phyloP scores from a whole-genome alignment of 2,888 invertebrate species.

The Altica lythri region DNA sequence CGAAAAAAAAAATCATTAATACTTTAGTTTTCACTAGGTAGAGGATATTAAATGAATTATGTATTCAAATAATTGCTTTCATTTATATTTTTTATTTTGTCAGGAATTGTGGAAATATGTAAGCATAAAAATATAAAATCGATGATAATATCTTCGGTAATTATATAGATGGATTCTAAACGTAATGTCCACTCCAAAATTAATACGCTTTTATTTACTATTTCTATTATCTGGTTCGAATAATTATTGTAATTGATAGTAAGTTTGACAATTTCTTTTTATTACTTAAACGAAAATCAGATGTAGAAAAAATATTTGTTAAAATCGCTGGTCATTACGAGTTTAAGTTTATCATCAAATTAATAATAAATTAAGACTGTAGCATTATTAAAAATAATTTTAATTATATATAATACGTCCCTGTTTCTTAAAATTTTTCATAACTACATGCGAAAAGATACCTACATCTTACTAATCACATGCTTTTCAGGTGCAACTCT shows the following conservation, averaged over 20 bases:
- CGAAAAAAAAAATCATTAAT: constrained; percentile 32
- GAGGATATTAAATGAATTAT: constrained; percentile 26
- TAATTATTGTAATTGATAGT: constrained; percentile 32
- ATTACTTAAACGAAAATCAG: no score
- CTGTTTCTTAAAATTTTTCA: no score
- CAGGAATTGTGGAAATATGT: constrained; percentile 26
- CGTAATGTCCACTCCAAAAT: constrained; percentile 26
- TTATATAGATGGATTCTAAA: constrained; percentile 24
- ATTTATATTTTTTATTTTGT: constrained; percentile 31
- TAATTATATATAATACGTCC: no score
- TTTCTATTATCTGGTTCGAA: constrained; percentile 26
- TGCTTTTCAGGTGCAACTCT: no score
- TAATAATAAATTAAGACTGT: no score
- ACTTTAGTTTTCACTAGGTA: constrained; percentile 26
- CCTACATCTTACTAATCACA: no score
- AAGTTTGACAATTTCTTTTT: constrained; percentile 24
- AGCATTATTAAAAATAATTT: no score
- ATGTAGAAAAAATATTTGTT: no score
- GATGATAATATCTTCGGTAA: constrained; percentile 28
- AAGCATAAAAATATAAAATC: constrained; percentile 29
- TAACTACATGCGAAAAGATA: no score
- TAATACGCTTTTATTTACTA: constrained; percentile 33
- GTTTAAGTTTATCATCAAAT: no score
- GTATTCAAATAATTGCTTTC: constrained; percentile 34
- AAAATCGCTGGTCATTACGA: no score